phyloP scores from a whole-genome alignment of 2,113 vertebrate species.

The Eudyptes chrysolophus region DNA sequence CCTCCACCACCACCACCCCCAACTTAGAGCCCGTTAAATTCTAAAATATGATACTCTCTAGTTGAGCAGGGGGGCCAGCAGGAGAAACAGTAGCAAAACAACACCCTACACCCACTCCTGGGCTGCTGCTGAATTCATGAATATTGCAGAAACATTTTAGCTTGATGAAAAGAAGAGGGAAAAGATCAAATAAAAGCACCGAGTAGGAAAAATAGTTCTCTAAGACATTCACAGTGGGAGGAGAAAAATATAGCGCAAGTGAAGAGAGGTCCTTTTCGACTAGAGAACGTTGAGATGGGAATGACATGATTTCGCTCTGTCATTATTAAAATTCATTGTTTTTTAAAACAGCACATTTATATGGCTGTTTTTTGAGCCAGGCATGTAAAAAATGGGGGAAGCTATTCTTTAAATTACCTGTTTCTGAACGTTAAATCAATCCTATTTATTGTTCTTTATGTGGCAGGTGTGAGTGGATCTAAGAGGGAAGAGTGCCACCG shows the following conservation, averaged over 20 bases:
- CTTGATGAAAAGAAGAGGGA: slow-evolving; percentile 3
- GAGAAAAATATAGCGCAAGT: not conserved
- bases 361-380: not conserved
- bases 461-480: not conserved
- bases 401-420: not conserved
- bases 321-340: not conserved
- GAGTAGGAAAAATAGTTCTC: slow-evolving; percentile 24
- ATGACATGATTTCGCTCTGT: not conserved
- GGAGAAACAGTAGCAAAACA: slow-evolving; percentile 21
- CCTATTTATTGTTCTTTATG: not conserved
- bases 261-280: not conserved
- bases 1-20: no score
- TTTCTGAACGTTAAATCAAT: not conserved
- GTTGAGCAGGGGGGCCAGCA: not conserved
- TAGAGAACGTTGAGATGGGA: not conserved
- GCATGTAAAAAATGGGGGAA: not conserved
- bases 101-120: slow-evolving; percentile 47
- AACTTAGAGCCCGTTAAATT: not conserved
- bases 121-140: slow-evolving; percentile 35
- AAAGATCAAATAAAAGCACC: slow-evolving; percentile 30
- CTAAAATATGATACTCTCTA: not conserved
- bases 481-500: slow-evolving; percentile 51
- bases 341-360: not conserved
- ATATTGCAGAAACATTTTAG: slow-evolving; percentile 37
- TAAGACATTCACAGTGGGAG: not conserved